phyloP scores from a whole-genome alignment of 53 echinoderm and acorn worm genomes.

The Glandiceps talaboti region DNA sequence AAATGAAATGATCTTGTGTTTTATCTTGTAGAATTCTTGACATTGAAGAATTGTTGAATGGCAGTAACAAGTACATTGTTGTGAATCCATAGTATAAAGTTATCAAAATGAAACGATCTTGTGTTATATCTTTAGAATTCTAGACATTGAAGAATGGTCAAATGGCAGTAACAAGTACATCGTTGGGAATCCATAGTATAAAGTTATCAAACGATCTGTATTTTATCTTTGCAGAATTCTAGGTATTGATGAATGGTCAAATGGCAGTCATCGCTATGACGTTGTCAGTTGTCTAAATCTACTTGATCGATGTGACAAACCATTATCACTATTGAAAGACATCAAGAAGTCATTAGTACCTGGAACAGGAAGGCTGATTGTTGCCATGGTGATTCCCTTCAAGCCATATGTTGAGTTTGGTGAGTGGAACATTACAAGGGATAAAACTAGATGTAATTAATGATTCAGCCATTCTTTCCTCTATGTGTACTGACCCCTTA shows the following conservation, averaged over 20 bases:
- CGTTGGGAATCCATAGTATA: too few species aligned
- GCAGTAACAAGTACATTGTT: too few species aligned
- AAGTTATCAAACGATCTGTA: too few species aligned
- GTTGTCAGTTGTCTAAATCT: constrained; percentile 82
- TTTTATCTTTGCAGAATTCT: constrained; percentile 46
- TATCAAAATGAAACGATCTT: too few species aligned
- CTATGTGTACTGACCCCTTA: too few species aligned
- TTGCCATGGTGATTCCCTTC: constrained; percentile 79
- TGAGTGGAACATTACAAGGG: too few species aligned
- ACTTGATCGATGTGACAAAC: constrained; percentile 79
- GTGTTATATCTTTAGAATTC: constrained; percentile 64
- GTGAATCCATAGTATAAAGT: too few species aligned
- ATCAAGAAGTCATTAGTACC: constrained; percentile 54
- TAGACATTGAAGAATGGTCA: constrained; percentile 67
- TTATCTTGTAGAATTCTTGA: too few species aligned
- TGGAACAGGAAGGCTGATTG: constrained; percentile 46
- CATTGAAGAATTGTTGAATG: too few species aligned
- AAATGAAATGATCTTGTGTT: too few species aligned
- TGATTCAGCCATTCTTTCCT: too few species aligned
- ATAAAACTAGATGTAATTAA: too few species aligned
- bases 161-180: constrained; percentile 36
- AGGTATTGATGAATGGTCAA: constrained; percentile 63
- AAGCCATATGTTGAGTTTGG: constrained; percentile 88
- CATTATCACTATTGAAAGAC: constrained; percentile 52
- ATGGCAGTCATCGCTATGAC: constrained; percentile 39